Evolutionary conservation across 2,888 invertebrate species (phyloP), one percentile per base, ranked within the genome.

Genomic region (Crioceris asparagi): DNA sequence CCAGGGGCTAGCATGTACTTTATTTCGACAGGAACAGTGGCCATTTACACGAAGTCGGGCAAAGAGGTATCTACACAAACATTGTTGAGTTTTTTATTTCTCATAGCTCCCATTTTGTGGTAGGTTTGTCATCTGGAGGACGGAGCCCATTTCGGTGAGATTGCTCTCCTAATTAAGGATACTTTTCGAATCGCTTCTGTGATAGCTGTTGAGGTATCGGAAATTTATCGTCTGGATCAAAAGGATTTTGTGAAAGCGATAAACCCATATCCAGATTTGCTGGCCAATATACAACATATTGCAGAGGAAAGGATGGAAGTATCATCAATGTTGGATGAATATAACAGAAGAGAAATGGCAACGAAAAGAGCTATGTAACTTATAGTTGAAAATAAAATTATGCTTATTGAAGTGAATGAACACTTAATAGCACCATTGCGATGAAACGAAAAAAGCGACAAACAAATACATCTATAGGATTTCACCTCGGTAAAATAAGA

Each of bases 1-100:
- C 51, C 60, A 2, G 74, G 72, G 0, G 62, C 69, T 39, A 67
- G 67, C 35, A 74, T 74, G 73, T 74, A 70, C 48, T 74, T 74
- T 47, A 72, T 74, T 38, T 68, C 68, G 2, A 65, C 60, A 11
- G 74, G 74, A 3, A 70, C 71, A 0, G 72, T 74, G 2, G 71
- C 71, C 0, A 64, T 71, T 36, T 71, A 68, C 44, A 69, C 70
- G 1, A 52, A 55, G 32, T 62, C 64, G 1, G 72, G 71, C 19
- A 57, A 56, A 53, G 64, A 65, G 53, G 62, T 61, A 45, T 6
- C 3, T 27, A 27, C 10, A 8, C 27, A 27, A 26, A 6, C 21
- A 21, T 26, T 26, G n/a, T n/a, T n/a, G n/a, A n/a, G n/a, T n/a
- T n/a, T n/a, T n/a, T n/a, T n/a, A n/a, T n/a, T n/a, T n/a, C n/a